Conservation (phyloP, 2,797 vertebrate species). For the Sternotherus odoratus region DNA sequence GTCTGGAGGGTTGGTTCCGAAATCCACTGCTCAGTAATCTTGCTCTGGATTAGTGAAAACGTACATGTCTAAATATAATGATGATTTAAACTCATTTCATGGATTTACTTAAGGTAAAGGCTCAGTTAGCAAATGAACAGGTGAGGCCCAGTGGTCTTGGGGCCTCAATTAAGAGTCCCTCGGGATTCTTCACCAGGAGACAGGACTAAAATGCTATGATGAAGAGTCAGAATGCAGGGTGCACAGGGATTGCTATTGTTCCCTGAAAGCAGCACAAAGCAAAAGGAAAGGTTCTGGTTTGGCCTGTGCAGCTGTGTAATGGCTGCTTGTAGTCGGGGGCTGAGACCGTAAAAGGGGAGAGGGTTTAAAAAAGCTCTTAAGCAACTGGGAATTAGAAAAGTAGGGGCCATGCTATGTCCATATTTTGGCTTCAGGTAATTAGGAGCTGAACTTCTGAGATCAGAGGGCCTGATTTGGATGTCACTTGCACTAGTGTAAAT, state of each 20-base stretch:
- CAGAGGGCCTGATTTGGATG: not conserved
- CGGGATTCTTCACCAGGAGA: not conserved
- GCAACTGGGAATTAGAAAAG: not conserved
- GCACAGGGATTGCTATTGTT: not conserved
- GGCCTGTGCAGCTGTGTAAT: not conserved
- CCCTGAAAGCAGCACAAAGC: not conserved
- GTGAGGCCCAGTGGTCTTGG: not conserved
- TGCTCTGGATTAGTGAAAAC: not conserved
- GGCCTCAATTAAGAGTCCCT: not conserved
- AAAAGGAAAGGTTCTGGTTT: not conserved
- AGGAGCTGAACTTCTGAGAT: not conserved
- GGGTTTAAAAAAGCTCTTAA: not conserved
- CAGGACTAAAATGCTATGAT: not conserved
- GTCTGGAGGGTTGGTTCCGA: not conserved
- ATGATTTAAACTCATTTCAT: not conserved
- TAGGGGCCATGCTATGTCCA: not conserved
- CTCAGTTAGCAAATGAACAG: not conserved
- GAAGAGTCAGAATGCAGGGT: not conserved
- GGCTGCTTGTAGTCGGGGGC: not conserved
- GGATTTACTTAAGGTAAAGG: not conserved
- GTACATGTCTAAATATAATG: not conserved
- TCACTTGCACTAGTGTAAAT: not conserved
- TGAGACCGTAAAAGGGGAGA: not conserved
- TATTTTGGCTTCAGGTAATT: not conserved
- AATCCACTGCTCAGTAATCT: not conserved